A percentile compares a stretch with the other conserved stretches of the same genome.
Conservation (phyloP, 2,797 vertebrate genomes). For the Podarcis lilfordi region DNA sequence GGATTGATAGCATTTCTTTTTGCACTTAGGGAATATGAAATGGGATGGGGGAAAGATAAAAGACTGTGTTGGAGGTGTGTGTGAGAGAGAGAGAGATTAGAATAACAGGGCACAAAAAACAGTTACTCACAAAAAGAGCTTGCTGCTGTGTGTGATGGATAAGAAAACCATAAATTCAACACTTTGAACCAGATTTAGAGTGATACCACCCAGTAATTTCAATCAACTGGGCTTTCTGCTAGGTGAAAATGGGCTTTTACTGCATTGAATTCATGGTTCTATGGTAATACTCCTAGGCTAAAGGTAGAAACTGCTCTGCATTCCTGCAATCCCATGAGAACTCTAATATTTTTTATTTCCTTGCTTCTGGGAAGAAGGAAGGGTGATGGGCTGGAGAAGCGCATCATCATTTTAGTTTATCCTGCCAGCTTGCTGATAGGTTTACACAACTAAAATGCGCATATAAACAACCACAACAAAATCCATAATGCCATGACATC, state of each 20-base stretch:
- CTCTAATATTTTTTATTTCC: background rate
- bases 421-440: background rate
- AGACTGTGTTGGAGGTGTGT: background rate
- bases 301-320: background rate
- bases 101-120: no score
- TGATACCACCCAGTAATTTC: background rate
- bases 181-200: background rate
- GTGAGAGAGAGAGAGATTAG: background rate
- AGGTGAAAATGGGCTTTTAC: background rate
- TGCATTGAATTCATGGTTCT: background rate
- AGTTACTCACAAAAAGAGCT: background rate
- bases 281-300: background rate
- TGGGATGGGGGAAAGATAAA: background rate
- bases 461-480: background rate
- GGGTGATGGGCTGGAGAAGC: background rate
- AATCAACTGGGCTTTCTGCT: background rate
- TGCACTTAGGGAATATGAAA: background rate
- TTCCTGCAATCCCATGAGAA: background rate
- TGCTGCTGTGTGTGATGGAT: background rate
- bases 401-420: background rate
- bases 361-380: background rate
- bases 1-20: background rate
- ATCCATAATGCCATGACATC: background rate
- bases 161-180: background rate
- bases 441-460: constrained; percentile 11